Base-by-base conservation (phyloP, 2,113 vertebrate species). In the Pluvianellus socialis region DNA sequence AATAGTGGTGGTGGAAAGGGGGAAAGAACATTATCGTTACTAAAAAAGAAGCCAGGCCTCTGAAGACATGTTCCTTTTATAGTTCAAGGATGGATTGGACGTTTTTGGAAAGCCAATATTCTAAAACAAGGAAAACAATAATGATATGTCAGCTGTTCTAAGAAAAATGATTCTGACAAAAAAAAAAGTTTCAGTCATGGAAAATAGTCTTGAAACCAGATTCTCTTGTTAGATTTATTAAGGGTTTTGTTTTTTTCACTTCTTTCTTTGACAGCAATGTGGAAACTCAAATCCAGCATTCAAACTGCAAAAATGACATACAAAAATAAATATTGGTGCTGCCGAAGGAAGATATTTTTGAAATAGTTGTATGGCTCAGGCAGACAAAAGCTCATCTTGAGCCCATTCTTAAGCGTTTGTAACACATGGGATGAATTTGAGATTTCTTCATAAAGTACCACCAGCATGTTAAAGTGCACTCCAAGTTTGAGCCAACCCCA, bases 401-500 rank as follows among this genome's bases (percentile, higher is more conserved):
- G 65, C 75, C 79, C 49, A 80, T 90, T 90, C 86, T 93, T 74
- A 74, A 96, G 83, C 70, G 93, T 89, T 97, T 96, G 76, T 72
- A 96, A 93, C 97, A 98, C 96, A 97, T 91, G 94, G 97, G 86
- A 94, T 90, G 70, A 68, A 95, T 97, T 97, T 98, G 47, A 52
- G 63, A 93, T 75, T 79, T 93, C 42, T 92, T 96, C 88, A 75
- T n/a, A 89, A 92, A 95, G 91, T 94, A 88, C 38, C 86, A 95
- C 50, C 55, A 94, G 47, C 53, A 32, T 50, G 70, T 91, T 86
- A 65, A 90, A 95, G 86, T 72, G 63, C 66, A 80, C 49, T 94
- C 61, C 26, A 79, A 80, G 63, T 85, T 79, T 92, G 58, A 92
- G 91, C 79, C 89, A 96, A 63, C 27, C 42, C 85, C 61, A 79